Evolutionary conservation across 1,140 invertebrate genomes (phyloP).

Genomic region (Diabrotica undecimpunctata): DNA sequence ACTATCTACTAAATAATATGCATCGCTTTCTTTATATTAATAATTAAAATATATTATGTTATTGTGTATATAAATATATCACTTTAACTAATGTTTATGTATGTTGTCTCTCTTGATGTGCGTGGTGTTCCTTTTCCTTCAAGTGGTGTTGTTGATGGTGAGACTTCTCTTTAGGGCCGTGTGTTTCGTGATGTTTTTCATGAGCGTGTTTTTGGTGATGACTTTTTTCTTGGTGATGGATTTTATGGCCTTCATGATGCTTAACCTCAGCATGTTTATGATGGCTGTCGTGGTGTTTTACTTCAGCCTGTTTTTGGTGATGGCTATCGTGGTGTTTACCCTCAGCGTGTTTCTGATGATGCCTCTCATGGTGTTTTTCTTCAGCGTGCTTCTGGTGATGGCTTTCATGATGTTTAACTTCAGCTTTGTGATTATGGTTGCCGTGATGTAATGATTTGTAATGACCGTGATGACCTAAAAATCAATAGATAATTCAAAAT

Average conservation of each 20-base stretch:
- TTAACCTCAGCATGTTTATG: not conserved
- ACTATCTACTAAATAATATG: too few species aligned
- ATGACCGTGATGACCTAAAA: not conserved
- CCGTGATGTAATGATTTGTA: not conserved
- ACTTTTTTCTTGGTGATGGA: not conserved
- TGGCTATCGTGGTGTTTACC: not conserved
- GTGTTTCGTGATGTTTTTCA: conserved; percentile 1
- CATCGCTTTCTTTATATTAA: too few species aligned
- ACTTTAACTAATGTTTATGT: too few species aligned
- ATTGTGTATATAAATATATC: too few species aligned
- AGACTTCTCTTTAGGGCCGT: not conserved
- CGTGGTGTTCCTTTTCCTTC: not conserved
- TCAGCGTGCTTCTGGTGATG: not conserved
- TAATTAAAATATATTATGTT: too few species aligned
- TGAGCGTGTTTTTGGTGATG: not conserved
- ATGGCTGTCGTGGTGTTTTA: conserved; percentile 5
- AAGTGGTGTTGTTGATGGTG: not conserved
- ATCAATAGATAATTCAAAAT: not conserved
- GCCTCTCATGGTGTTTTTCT: not conserved
- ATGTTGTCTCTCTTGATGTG: conserved; percentile 10
- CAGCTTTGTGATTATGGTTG: not conserved
- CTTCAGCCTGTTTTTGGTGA: not conserved
- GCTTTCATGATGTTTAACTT: not conserved
- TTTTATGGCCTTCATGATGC: not conserved
- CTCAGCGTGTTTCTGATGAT: not conserved